phyloP scores from a whole-genome alignment of 2,797 vertebrate species.

The Epinephelus coioides region DNA sequence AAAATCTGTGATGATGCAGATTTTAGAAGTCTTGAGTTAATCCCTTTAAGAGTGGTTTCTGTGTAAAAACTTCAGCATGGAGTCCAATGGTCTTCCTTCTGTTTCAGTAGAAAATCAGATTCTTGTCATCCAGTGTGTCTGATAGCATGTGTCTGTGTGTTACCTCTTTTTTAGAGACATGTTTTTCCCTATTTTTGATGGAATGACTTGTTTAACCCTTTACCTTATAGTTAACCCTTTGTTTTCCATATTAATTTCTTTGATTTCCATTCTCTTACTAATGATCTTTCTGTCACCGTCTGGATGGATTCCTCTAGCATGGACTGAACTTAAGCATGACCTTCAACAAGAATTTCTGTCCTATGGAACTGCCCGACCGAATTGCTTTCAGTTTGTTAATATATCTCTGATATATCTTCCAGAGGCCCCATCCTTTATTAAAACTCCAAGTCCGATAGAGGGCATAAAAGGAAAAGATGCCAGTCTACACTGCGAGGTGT shows the following conservation, averaged over 20 bases:
- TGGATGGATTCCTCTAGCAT: constrained; percentile 47
- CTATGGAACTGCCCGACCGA: neutral
- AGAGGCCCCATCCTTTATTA: constrained; percentile 94
- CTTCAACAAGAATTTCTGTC: neutral
- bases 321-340: constrained; percentile 61
- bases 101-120: constrained; percentile 11
- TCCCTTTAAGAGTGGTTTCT: neutral
- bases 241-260: neutral
- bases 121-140: neutral
- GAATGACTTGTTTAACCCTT: neutral
- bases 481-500: constrained; percentile 93
- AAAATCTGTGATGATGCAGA: neutral
- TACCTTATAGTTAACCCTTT: neutral
- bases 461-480: constrained; percentile 91
- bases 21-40: constrained; percentile 14
- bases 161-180: constrained; percentile 22
- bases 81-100: neutral
- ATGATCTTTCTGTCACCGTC: neutral
- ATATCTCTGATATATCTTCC: constrained; percentile 71
- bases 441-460: constrained; percentile 89
- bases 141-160: constrained; percentile 43
- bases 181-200: neutral
- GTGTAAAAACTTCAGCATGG: constrained; percentile 35
- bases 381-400: constrained; percentile 75
- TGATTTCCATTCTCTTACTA: neutral